Conservation (phyloP, 1,140 invertebrate genomes). For the Bradynema listronoti region DNA sequence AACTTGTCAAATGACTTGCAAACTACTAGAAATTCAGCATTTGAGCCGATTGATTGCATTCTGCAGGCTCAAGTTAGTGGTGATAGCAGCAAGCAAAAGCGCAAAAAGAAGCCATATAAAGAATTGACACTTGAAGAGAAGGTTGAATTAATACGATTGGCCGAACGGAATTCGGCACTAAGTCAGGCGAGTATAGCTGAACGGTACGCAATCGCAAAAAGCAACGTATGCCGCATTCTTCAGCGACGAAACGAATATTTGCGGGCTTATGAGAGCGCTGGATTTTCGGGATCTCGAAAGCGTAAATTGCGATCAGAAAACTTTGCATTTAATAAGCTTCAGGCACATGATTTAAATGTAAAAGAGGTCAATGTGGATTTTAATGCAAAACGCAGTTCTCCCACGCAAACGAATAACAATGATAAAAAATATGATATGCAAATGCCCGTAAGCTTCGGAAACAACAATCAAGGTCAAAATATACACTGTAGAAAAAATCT, state of each 20-base stretch:
- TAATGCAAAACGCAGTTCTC: no score
- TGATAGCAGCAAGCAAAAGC: neutral
- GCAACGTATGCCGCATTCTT: constrained; percentile 52
- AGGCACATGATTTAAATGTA: no score
- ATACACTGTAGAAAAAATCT: no score
- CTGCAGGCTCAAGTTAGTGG: no score
- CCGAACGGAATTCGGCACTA: constrained; percentile 46
- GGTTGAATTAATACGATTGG: constrained; percentile 47
- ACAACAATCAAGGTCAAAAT: no score
- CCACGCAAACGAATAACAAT: no score
- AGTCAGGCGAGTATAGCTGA: constrained; percentile 53
- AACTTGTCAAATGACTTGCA: neutral
- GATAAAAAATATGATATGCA: no score
- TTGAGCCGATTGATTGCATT: no score
- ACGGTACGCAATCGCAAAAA: constrained; percentile 49
- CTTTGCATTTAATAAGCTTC: no score
- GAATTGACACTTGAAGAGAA: constrained; percentile 52
- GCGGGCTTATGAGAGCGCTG: constrained; percentile 42
- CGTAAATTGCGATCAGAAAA: constrained; percentile 46
- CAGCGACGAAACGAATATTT: constrained; percentile 50
- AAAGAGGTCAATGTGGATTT: no score
- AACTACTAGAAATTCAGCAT: no score
- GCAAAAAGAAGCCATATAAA: constrained; percentile 55
- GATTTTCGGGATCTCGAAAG: constrained; percentile 45
- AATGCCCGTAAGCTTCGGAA: no score